These are phyloP conservation scores for Aphidoletes aphidimyza DNA, from an alignment of 2,888 invertebrate genomes.

Conservation along the genomic window DNA sequence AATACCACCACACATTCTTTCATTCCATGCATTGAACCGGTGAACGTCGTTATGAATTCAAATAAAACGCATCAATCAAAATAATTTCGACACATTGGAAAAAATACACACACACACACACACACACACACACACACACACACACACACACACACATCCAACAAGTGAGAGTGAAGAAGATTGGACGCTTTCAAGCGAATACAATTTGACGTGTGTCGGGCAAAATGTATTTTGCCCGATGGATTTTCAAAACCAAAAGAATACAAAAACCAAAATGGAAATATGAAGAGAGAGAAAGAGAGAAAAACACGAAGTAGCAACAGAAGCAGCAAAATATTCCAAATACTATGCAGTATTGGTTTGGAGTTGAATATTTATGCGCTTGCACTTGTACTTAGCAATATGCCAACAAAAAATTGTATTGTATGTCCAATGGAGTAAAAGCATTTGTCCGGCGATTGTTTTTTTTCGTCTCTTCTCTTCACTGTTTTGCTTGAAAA, in stretches of 20 bases:
- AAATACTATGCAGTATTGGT: neutral
- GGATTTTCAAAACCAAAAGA: too few species aligned
- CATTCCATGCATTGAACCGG: neutral
- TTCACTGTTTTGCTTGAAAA: too few species aligned
- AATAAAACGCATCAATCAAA: conserved; percentile 49
- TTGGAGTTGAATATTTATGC: neutral
- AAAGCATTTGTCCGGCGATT: too few species aligned
- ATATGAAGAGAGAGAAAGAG: neutral
- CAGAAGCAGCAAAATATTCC: neutral
- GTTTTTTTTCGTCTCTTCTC: too few species aligned
- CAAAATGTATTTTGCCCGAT: neutral
- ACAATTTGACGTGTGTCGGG: neutral
- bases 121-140: neutral
- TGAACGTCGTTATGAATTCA: neutral
- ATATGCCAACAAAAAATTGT: neutral
- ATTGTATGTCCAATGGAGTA: neutral
- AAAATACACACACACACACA: neutral
- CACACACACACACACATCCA: too few species aligned
- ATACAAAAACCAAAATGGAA: too few species aligned
- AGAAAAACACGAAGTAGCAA: too few species aligned
- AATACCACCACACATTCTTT: neutral
- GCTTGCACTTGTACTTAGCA: neutral
- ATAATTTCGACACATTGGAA: neutral
- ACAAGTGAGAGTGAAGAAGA: neutral
- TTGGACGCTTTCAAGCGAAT: neutral